These are phyloP conservation scores for Morone saxatilis DNA, from an alignment of 2,113 vertebrate species.

Conservation along the genomic window DNA sequence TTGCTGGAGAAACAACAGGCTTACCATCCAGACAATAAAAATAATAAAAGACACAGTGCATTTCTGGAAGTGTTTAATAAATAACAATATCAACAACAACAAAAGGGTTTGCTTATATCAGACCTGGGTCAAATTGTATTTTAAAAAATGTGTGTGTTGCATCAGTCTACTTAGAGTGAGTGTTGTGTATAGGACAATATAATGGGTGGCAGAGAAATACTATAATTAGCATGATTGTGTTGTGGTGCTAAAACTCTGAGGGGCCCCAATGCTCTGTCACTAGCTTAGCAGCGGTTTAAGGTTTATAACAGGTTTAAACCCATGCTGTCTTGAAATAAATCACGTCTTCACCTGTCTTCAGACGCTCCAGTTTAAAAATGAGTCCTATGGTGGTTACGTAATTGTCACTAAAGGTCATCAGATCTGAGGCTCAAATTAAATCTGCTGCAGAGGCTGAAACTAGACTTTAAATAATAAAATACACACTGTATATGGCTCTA, in stretches of 20 bases:
- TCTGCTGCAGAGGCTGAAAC: not conserved
- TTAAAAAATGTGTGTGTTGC: slow-evolving; percentile 29
- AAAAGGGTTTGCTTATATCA: slow-evolving; percentile 67
- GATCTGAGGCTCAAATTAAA: slow-evolving; percentile 1
- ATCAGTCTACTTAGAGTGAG: not conserved
- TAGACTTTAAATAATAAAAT: slow-evolving; percentile 16
- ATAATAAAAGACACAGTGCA: slow-evolving; percentile 50
- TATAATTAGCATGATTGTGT: slow-evolving; percentile 37
- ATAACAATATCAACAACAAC: slow-evolving; percentile 80
- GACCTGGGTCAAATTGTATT: slow-evolving; percentile 72
- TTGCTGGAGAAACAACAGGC: slow-evolving; percentile 16
- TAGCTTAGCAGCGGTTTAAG: slow-evolving; percentile 33
- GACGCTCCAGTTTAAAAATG: not conserved
- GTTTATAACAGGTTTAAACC: slow-evolving; percentile 42
- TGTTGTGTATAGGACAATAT: not conserved
- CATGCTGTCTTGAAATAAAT: slow-evolving; percentile 5
- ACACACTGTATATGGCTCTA: not conserved
- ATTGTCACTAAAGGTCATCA: not conserved
- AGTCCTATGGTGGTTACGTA: not conserved
- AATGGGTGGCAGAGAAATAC: slow-evolving; percentile 18
- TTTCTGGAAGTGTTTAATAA: slow-evolving; percentile 84
- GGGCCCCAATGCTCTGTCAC: slow-evolving; percentile 28
- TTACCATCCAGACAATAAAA: slow-evolving; percentile 15
- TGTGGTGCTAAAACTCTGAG: slow-evolving; percentile 13
- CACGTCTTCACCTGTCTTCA: not conserved